Conservation (phyloP, 2,113 vertebrate genomes). For the Herpetotheres cachinnans region DNA sequence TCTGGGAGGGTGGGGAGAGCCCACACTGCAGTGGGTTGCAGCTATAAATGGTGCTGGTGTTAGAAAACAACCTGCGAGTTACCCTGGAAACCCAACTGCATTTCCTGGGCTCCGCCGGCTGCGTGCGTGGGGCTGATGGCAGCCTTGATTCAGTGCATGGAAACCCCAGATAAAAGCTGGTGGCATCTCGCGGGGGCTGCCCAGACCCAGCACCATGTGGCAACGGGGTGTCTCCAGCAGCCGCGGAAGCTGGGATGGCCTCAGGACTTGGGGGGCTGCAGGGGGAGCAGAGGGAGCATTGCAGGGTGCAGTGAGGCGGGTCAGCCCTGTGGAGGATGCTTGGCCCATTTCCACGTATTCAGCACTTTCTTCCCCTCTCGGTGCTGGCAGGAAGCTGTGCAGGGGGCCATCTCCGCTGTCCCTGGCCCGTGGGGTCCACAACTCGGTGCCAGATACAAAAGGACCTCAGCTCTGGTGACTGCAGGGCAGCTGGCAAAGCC, state of each 20-base stretch:
- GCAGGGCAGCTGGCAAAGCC: not conserved
- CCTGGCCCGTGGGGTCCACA: not conserved
- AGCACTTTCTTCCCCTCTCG: not conserved
- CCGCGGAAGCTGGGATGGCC: not conserved
- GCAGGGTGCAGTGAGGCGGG: rapidly evolving
- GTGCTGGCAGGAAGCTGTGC: not conserved
- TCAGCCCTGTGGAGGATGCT: not conserved
- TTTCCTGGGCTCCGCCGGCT: not conserved
- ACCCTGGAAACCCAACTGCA: slow-evolving; percentile 1
- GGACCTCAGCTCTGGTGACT: not conserved
- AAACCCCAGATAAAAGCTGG: not conserved
- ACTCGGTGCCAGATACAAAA: not conserved
- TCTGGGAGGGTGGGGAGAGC: not conserved
- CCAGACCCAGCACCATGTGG: rapidly evolving
- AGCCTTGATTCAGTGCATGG: not conserved
- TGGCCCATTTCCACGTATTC: not conserved
- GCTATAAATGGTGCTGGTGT: slow-evolving; percentile 22
- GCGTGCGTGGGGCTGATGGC: not conserved
- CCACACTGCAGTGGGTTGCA: rapidly evolving
- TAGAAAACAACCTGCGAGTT: not conserved
- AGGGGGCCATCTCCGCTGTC: rapidly evolving
- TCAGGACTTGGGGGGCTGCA: not conserved
- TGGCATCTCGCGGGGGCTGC: not conserved
- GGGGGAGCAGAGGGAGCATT: not conserved
- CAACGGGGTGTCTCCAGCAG: not conserved